Evolutionary conservation across 2,113 vertebrate species (phyloP).

Genomic region (Varanus salvator): DNA sequence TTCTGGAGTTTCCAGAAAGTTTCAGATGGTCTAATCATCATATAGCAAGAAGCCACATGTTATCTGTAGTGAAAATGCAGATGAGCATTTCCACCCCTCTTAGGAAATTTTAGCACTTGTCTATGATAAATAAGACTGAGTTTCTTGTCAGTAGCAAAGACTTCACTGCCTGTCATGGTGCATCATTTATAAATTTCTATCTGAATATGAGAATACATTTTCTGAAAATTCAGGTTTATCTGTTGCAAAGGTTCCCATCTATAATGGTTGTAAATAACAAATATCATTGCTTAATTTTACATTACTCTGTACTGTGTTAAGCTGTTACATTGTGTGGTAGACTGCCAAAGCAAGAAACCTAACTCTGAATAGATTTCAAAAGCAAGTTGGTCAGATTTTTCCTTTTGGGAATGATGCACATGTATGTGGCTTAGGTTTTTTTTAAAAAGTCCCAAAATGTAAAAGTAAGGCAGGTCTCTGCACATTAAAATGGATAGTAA

Average conservation of each 20-base stretch:
- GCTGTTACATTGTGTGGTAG: background rate
- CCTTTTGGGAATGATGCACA: background rate
- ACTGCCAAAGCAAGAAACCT: background rate
- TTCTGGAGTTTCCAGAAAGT: background rate
- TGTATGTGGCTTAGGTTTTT: background rate
- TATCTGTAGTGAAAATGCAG: background rate
- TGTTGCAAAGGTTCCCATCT: background rate
- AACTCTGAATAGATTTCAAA: background rate
- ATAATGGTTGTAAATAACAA: background rate
- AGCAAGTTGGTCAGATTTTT: background rate
- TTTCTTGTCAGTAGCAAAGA: background rate
- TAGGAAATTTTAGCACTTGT: background rate
- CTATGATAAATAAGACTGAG: background rate
- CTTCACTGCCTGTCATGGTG: background rate
- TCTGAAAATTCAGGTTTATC: background rate
- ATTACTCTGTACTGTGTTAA: background rate
- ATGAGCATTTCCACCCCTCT: background rate
- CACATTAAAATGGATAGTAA: background rate
- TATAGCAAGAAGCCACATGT: background rate
- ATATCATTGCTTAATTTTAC: background rate
- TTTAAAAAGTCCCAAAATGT: too few relatives aligned
- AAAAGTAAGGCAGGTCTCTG: background rate
- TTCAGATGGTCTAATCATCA: background rate
- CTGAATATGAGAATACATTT: background rate
- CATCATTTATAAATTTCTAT: background rate